phyloP scores from a whole-genome alignment of 2,113 vertebrate species.

The Chauna torquata region DNA sequence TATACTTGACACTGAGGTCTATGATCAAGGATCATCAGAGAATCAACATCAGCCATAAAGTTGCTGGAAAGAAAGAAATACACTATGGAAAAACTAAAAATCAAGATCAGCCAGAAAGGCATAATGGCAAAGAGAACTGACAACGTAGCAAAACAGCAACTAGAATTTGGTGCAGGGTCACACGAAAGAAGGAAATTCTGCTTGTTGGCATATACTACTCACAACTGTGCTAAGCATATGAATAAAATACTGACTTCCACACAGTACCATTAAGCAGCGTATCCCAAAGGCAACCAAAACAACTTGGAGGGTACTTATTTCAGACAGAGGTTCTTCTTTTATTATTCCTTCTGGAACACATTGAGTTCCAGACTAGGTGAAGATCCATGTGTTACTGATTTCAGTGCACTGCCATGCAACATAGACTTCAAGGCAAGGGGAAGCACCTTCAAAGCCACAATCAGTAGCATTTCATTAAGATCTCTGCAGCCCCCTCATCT shows the following conservation, averaged over 20 bases:
- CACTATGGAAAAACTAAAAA: background rate
- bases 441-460: background rate
- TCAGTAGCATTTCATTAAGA: background rate
- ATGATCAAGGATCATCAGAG: background rate
- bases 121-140: background rate
- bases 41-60: background rate
- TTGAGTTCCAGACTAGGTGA: background rate
- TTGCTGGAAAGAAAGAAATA: background rate
- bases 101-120: background rate
- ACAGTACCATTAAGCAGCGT: background rate
- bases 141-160: accelerated
- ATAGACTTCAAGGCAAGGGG: background rate
- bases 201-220: background rate
- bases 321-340: background rate
- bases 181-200: background rate
- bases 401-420: background rate
- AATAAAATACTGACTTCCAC: background rate
- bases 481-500: background rate
- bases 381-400: background rate
- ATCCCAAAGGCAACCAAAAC: background rate
- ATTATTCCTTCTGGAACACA: background rate
- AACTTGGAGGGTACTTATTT: background rate
- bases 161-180: background rate
- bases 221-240: background rate
- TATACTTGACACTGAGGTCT: background rate